A percentile compares a stretch with the other conserved stretches of the same genome.
phyloP scores from a whole-genome alignment of 2,113 vertebrate species.

The Phalacrocorax brasilianus region DNA sequence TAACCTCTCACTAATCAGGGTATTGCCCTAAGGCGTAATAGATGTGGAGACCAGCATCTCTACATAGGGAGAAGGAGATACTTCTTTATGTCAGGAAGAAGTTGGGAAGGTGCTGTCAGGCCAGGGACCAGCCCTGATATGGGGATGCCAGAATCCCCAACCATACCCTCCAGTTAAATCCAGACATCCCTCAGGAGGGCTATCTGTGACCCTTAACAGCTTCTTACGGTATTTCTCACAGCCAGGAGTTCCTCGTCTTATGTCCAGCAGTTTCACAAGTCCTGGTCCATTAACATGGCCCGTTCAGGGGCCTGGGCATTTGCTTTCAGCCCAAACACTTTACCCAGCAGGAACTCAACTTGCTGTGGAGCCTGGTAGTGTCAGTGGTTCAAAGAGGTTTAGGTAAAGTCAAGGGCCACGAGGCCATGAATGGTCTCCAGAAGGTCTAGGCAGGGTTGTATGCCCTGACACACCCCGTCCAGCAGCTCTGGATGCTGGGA shows the following conservation, averaged over 20 bases:
- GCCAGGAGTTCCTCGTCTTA: neutral
- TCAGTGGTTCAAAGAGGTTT: neutral
- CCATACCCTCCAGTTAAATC: neutral
- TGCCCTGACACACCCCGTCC: neutral
- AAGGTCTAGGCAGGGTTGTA: neutral
- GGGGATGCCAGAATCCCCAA: neutral
- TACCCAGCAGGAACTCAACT: neutral
- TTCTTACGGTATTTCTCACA: neutral
- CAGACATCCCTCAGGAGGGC: neutral
- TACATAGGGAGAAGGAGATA: neutral
- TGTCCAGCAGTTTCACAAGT: accelerated
- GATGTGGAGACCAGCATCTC: neutral
- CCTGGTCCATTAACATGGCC: neutral
- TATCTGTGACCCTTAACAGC: neutral
- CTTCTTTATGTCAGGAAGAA: neutral
- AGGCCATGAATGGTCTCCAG: neutral
- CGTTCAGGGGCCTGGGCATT: neutral
- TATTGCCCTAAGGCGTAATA: neutral
- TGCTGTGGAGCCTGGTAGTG: neutral
- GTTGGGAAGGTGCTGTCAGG: neutral
- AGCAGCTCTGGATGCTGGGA: neutral
- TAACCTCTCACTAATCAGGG: neutral
- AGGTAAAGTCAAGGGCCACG: neutral
- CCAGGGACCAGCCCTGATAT: neutral
- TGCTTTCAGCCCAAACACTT: neutral